These are phyloP conservation scores for Bombus affinis DNA, from an alignment of 1,140 invertebrate species.

Conservation along the genomic window DNA sequence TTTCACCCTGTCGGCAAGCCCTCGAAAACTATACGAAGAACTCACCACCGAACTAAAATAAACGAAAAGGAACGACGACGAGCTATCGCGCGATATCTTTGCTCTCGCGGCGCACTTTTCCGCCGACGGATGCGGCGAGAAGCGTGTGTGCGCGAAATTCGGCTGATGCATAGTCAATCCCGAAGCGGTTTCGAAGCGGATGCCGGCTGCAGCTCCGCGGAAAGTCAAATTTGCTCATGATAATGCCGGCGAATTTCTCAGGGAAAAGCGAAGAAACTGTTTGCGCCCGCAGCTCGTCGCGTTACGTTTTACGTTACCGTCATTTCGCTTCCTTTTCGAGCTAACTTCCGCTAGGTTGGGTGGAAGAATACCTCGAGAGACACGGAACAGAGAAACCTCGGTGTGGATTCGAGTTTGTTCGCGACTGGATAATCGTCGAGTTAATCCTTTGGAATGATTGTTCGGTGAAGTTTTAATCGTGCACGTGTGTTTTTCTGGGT, in stretches of 20 bases:
- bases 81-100: background rate
- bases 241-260: constrained; percentile 66
- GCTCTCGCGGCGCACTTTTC: constrained; percentile 11
- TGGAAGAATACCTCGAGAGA: background rate
- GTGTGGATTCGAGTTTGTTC: constrained; percentile 2
- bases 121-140: constrained; percentile 1
- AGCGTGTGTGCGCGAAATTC: constrained; percentile 53
- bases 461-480: background rate
- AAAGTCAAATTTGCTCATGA: constrained; percentile 75
- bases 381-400: background rate
- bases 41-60: too few relatives aligned
- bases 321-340: constrained; percentile 7
- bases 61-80: too few relatives aligned
- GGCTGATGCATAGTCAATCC: constrained; percentile 75
- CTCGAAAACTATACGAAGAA: too few relatives aligned
- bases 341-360: constrained; percentile 31
- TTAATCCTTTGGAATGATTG: constrained; percentile 2
- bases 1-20: too few relatives aligned
- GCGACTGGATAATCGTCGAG: constrained; percentile 4
- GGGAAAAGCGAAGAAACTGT: constrained; percentile 64
- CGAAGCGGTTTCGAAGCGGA: constrained; percentile 52
- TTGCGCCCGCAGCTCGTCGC: constrained; percentile 43
- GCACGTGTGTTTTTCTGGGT: background rate
- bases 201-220: constrained; percentile 47
- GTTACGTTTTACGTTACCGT: background rate